Conservation (phyloP, 1,140 invertebrate species). For the Apocrypta bakeri region DNA sequence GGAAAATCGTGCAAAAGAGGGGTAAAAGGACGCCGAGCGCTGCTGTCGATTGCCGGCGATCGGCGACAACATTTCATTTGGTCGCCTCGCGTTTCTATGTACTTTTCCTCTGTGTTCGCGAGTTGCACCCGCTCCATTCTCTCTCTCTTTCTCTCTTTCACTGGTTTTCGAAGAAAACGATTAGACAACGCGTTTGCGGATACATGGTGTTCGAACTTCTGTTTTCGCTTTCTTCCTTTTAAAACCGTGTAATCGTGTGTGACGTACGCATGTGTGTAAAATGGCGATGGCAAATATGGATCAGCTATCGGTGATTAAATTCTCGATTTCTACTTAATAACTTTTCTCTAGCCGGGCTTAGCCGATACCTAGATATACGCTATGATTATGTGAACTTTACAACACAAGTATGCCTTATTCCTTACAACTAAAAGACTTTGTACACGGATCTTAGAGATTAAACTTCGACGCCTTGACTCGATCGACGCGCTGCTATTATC, state of each 20-base stretch:
- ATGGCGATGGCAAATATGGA: constrained; percentile 69
- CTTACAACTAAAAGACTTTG: constrained; percentile 73
- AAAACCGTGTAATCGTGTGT: constrained; percentile 18
- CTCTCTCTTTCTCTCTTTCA: constrained; percentile 17
- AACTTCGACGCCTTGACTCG: constrained; percentile 46
- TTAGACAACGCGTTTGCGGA: constrained; percentile 21
- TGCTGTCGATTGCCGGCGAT: constrained; percentile 45
- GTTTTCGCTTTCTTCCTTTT: constrained; percentile 39
- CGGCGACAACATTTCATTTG: constrained; percentile 20
- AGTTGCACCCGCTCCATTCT: neutral
- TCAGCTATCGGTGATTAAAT: constrained; percentile 72
- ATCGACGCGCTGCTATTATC: constrained; percentile 28
- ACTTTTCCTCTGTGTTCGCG: neutral
- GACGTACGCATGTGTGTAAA: constrained; percentile 50
- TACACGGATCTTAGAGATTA: constrained; percentile 72
- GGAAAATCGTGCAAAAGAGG: constrained; percentile 24
- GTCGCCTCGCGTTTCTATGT: constrained; percentile 4
- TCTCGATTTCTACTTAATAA: constrained; percentile 68
- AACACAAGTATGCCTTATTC: constrained; percentile 69
- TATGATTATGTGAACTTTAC: constrained; percentile 75
- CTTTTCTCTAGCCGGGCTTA: constrained; percentile 61
- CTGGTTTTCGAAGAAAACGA: constrained; percentile 2
- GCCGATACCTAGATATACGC: constrained; percentile 69
- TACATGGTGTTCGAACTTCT: constrained; percentile 40
- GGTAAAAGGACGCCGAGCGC: neutral